phyloP scores from a whole-genome alignment of 2,113 vertebrate genomes.

The Cepphus grylle region DNA sequence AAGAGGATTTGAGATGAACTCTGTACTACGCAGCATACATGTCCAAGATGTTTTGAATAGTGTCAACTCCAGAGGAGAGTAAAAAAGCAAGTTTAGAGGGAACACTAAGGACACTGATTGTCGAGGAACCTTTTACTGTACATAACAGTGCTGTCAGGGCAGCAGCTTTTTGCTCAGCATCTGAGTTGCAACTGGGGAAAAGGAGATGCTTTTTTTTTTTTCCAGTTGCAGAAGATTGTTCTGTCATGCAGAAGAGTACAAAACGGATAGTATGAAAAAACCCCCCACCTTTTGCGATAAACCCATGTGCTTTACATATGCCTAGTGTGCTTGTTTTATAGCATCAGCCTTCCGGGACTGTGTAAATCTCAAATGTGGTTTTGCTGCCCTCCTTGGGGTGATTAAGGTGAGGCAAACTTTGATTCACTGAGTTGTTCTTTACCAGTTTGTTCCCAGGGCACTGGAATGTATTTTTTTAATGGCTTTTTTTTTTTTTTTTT shows the following conservation, averaged over 20 bases:
- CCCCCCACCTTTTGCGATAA: neutral
- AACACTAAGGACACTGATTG: neutral
- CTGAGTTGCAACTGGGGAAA: neutral
- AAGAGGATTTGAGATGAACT: neutral
- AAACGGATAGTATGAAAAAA: neutral
- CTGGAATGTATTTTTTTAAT: neutral
- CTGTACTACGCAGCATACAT: neutral
- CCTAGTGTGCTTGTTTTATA: neutral
- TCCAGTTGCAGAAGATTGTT: neutral
- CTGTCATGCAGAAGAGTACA: neutral
- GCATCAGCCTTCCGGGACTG: neutral
- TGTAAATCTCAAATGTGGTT: neutral
- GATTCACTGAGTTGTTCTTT: neutral
- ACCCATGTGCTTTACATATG: neutral
- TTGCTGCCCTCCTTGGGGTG: conserved; percentile 7
- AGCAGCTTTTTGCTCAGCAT: neutral
- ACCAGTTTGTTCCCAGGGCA: neutral
- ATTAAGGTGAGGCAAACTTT: neutral
- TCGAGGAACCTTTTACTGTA: neutral
- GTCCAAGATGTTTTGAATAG: neutral
- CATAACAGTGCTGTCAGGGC: neutral
- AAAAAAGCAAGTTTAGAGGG: neutral
- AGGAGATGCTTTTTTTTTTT: neutral
- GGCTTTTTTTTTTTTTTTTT: neutral
- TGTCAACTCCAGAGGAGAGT: neutral